A percentile compares a stretch with the other conserved stretches of the same genome.
phyloP scores from a whole-genome alignment of 2,888 invertebrate species.

The Geophilus truncorum region DNA sequence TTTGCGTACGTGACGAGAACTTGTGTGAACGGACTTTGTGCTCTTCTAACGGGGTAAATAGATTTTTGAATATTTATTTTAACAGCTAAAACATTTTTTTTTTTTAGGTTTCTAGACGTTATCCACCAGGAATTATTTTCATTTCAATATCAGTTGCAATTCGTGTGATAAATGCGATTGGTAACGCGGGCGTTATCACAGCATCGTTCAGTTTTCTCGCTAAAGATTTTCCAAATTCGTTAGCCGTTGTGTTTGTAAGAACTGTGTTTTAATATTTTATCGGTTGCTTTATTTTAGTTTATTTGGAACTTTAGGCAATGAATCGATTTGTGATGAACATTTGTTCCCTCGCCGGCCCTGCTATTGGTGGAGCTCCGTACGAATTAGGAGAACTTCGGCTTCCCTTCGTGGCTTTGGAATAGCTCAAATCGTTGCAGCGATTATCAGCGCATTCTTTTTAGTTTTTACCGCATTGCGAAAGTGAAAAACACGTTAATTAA shows the following conservation, averaged over 20 bases:
- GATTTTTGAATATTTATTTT: neutral
- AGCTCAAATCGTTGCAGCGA: neutral
- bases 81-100: neutral
- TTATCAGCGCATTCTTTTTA: neutral
- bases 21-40: slow-evolving; percentile 41
- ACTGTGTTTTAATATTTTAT: slow-evolving; percentile 6
- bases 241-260: slow-evolving; percentile 42
- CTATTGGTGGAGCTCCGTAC: slow-evolving; percentile 41
- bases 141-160: slow-evolving; percentile 40
- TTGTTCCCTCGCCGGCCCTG: slow-evolving; percentile 42
- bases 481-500: neutral
- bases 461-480: neutral
- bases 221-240: slow-evolving; percentile 40
- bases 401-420: neutral
- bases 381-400: slow-evolving; percentile 29
- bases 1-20: slow-evolving; percentile 41
- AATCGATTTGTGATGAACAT: slow-evolving; percentile 42
- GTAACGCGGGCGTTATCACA: slow-evolving; percentile 41
- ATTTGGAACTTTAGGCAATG: slow-evolving; percentile 37
- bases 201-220: slow-evolving; percentile 41
- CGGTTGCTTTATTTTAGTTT: too few relatives aligned
- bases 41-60: slow-evolving; percentile 41
- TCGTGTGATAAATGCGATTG: slow-evolving; percentile 40
- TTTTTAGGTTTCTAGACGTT: slow-evolving; percentile 40
- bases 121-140: slow-evolving; percentile 40